These are phyloP conservation scores for Teleiodes luculella DNA, from an alignment of 2,888 invertebrate genomes.

Conservation along the genomic window DNA sequence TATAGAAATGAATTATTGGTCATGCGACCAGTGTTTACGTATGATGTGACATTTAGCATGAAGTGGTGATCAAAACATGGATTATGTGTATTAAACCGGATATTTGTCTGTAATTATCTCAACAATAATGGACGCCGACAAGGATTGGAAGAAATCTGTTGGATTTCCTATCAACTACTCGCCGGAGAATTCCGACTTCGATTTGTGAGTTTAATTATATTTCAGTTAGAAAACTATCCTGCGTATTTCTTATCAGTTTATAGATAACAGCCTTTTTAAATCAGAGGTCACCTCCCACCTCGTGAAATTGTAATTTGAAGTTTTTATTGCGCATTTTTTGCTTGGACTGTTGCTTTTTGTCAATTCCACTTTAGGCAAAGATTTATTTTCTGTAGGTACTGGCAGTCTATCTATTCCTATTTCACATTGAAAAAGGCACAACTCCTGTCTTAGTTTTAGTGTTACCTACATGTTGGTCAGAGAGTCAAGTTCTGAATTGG, in stretches of 20 bases:
- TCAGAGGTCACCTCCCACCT: constrained; percentile 4
- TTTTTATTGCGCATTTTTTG: no score
- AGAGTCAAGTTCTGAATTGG: no score
- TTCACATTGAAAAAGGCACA: no score
- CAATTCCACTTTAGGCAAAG: no score
- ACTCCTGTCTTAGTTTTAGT: no score
- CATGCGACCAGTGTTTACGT: background rate
- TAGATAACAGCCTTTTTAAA: background rate
- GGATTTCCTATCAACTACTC: constrained; percentile 73
- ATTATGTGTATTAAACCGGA: constrained; percentile 2
- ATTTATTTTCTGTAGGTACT: no score
- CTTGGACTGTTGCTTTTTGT: no score
- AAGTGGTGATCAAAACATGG: constrained; percentile 8
- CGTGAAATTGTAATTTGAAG: background rate
- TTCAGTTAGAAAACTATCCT: background rate
- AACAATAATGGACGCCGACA: constrained; percentile 54
- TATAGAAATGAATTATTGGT: background rate
- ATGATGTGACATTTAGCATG: background rate
- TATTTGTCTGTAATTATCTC: constrained; percentile 2
- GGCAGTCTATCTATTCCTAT: no score
- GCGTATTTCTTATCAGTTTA: background rate
- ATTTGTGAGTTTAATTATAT: constrained; percentile 52
- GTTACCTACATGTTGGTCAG: no score
- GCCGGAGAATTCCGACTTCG: constrained; percentile 70
- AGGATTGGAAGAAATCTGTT: constrained; percentile 71